Evolutionary conservation across 1,140 invertebrate species (phyloP).

Genomic region (Leptinotarsa defecta): DNA sequence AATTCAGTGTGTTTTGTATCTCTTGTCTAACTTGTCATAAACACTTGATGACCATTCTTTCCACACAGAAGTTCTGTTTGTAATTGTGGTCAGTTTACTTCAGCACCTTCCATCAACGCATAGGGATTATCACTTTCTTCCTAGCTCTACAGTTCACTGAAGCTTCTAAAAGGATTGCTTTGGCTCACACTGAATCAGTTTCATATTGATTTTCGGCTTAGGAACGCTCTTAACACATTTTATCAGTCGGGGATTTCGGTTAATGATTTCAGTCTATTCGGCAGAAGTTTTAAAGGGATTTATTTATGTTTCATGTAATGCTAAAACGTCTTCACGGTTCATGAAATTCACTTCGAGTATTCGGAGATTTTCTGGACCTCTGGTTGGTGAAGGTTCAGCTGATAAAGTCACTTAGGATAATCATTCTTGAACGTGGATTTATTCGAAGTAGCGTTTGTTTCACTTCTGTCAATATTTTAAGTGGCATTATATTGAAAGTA

Average conservation of each 20-base stretch:
- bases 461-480: no score
- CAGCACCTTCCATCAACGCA: background rate
- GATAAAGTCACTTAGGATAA: background rate
- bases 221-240: constrained; percentile 20
- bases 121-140: constrained; percentile 1
- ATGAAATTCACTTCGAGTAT: constrained; percentile 14
- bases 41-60: no score
- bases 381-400: background rate
- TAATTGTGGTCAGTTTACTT: background rate
- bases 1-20: no score
- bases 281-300: constrained; percentile 16
- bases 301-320: constrained; percentile 19
- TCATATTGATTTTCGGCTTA: constrained; percentile 13
- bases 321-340: constrained; percentile 22
- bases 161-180: constrained; percentile 1
- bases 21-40: no score
- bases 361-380: constrained; percentile 1
- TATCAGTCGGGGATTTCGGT: constrained; percentile 19
- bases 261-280: constrained; percentile 22
- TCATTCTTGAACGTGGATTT: no score
- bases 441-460: no score
- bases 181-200: constrained; percentile 15
- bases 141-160: constrained; percentile 5
- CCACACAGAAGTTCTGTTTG: background rate
- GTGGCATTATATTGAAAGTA: no score